phyloP scores from a whole-genome alignment of 2,888 invertebrate genomes.

The Drosophila kanekoi region DNA sequence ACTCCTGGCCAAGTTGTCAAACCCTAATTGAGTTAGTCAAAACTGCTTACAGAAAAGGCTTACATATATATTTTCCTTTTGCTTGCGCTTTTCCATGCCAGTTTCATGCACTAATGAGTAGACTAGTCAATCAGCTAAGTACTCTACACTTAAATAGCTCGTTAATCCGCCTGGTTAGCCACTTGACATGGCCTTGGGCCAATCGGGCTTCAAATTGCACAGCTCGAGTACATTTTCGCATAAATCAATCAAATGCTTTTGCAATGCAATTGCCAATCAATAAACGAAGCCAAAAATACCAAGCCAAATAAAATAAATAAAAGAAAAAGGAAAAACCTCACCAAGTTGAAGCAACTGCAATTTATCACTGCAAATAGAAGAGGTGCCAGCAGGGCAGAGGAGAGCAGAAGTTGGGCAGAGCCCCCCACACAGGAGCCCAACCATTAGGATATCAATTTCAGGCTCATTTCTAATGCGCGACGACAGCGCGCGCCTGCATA shows the following conservation, averaged over 20 bases:
- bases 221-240: conserved; percentile 3
- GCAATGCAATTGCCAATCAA: conserved; percentile 58
- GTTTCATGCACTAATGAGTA: not conserved
- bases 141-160: conserved; percentile 3
- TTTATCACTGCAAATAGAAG: conserved; percentile 59
- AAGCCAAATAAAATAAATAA: not conserved
- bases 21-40: not conserved
- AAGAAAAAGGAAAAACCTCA: not conserved
- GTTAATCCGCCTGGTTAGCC: conserved; percentile 13
- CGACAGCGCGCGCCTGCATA: conserved; percentile 70
- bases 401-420: not conserved
- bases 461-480: conserved; percentile 74
- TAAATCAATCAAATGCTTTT: conserved; percentile 56
- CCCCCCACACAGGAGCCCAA: not conserved
- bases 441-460: conserved; percentile 66
- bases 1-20: not conserved
- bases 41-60: not conserved
- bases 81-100: not conserved
- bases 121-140: not conserved
- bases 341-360: conserved; percentile 54
- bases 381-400: conserved; percentile 5
- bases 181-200: conserved; percentile 27
- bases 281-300: conserved; percentile 42
- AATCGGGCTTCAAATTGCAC: conserved; percentile 17
- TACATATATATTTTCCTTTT: too few relatives aligned